phyloP scores from a whole-genome alignment of 2,888 invertebrate species.

The Julus scandinavius region DNA sequence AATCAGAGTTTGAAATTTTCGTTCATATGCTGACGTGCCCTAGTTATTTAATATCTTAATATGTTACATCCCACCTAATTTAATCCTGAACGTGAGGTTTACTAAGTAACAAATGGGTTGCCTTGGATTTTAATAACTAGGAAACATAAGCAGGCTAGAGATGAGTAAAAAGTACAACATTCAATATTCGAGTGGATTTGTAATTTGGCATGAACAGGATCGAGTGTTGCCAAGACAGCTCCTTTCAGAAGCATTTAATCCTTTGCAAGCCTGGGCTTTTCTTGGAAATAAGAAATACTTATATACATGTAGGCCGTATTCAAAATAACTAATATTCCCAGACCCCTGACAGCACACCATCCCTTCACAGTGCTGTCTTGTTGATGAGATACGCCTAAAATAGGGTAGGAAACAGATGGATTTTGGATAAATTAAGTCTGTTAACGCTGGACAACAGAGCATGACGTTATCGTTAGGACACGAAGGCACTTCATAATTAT shows the following conservation, averaged over 20 bases:
- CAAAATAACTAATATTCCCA: not conserved
- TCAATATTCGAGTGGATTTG: not conserved
- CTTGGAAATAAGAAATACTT: not conserved
- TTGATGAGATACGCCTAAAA: not conserved
- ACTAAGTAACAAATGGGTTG: constrained; percentile 16
- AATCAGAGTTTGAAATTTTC: not conserved
- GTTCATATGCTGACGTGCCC: constrained; percentile 27
- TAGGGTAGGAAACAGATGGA: not conserved
- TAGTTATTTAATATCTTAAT: constrained; percentile 37
- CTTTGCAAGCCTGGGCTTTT: not conserved
- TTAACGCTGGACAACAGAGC: not conserved
- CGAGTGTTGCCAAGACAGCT: constrained; percentile 21
- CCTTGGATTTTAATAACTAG: constrained; percentile 31
- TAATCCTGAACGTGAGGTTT: not conserved
- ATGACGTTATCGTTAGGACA: not conserved
- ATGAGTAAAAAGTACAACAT: not conserved
- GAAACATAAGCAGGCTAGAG: not conserved
- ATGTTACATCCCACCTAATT: not conserved
- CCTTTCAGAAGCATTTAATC: not conserved
- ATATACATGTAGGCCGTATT: not conserved
- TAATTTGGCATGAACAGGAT: not conserved
- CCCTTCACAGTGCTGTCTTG: not conserved
- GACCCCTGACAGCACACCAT: not conserved
- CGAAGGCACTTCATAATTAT: not conserved
- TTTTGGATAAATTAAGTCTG: not conserved